phyloP scores from a whole-genome alignment of 1,140 invertebrate species.

The Andrena cerasifolii region DNA sequence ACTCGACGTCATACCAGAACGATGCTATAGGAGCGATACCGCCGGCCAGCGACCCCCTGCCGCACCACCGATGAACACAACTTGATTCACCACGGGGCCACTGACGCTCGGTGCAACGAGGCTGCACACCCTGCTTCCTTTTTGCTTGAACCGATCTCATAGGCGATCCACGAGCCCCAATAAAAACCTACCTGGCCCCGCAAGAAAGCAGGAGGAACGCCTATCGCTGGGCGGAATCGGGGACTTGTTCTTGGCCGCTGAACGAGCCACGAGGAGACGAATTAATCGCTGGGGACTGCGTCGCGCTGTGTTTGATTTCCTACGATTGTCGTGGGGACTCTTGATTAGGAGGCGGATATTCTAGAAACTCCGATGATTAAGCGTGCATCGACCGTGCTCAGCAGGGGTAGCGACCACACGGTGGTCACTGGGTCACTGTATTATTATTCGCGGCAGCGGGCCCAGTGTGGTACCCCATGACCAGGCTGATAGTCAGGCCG shows the following conservation, averaged over 20 bases:
- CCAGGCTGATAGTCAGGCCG: constrained; percentile 37
- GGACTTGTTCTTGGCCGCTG: not conserved
- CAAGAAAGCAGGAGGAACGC: constrained; percentile 63
- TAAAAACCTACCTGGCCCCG: constrained; percentile 58
- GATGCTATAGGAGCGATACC: constrained; percentile 72
- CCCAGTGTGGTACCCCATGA: too few relatives aligned
- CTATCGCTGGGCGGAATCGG: constrained; percentile 47
- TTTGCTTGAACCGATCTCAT: constrained; percentile 55
- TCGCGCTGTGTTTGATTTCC: not conserved
- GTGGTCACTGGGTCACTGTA: constrained; percentile 53
- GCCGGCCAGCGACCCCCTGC: constrained; percentile 72
- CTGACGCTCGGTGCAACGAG: constrained; percentile 28
- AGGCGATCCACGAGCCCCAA: constrained; percentile 55
- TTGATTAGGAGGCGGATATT: too few relatives aligned
- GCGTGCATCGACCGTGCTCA: too few relatives aligned
- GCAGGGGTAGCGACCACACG: too few relatives aligned
- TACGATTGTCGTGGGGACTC: too few relatives aligned
- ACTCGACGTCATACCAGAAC: constrained; percentile 64
- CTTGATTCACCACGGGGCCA: constrained; percentile 69
- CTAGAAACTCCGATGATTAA: too few relatives aligned
- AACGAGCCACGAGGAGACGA: constrained; percentile 1
- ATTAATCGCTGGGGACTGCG: constrained; percentile 37
- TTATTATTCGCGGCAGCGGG: constrained; percentile 30
- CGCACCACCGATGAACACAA: constrained; percentile 68
- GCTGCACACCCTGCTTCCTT: constrained; percentile 38